These are phyloP conservation scores for Ptilodon capucinus DNA, from an alignment of 2,888 invertebrate species.

Conservation along the genomic window DNA sequence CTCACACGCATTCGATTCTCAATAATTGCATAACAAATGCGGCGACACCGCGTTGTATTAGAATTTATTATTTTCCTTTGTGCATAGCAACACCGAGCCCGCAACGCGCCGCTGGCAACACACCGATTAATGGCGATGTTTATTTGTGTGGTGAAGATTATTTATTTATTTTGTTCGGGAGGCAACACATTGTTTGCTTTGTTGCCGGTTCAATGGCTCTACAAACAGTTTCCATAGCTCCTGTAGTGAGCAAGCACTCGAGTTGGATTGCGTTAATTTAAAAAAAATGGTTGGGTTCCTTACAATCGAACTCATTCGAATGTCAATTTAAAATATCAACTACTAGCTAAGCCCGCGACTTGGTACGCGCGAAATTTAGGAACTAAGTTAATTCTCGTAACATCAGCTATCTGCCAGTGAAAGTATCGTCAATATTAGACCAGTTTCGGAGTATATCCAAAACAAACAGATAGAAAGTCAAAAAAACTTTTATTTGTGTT, in stretches of 20 bases:
- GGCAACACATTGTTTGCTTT: conserved; percentile 47
- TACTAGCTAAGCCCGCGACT: no score
- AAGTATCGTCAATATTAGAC: no score
- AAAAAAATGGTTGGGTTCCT: conserved; percentile 22
- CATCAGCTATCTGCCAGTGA: no score
- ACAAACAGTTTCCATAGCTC: conserved; percentile 42
- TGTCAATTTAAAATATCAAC: no score
- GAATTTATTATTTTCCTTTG: conserved; percentile 76
- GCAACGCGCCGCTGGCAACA: conserved; percentile 52
- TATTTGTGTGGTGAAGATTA: conserved; percentile 59
- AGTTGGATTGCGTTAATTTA: conserved; percentile 19
- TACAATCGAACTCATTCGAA: no score
- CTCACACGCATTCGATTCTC: conserved; percentile 49
- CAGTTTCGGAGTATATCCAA: no score
- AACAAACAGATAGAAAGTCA: no score
- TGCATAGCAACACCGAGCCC: conserved; percentile 47
- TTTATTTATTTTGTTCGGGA: conserved; percentile 56
- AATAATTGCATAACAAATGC: conserved; percentile 78
- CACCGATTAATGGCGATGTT: conserved; percentile 60
- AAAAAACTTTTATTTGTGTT: no score
- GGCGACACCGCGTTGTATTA: conserved; percentile 66
- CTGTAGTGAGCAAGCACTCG: conserved; percentile 35
- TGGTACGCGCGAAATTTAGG: no score
- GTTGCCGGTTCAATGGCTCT: conserved; percentile 46
- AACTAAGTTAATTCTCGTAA: no score